Percentiles rank a stretch among this genome's conserved stretches.
Conservation (phyloP, 35 echinoderm and acorn worm genomes). For the Amphiura filiformis region DNA sequence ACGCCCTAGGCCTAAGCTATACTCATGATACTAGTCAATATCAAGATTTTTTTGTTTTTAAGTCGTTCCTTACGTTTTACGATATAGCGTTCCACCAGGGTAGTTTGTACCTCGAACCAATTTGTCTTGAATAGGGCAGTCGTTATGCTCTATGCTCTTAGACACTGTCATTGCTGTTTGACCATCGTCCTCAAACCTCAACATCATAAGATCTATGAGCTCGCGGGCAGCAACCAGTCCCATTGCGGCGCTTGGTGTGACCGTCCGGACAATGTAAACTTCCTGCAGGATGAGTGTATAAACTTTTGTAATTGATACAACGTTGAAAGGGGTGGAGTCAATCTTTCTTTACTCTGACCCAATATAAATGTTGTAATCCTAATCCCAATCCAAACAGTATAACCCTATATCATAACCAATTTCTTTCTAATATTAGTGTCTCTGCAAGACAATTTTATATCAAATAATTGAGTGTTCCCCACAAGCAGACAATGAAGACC, state of each 20-base stretch:
- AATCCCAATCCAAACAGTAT: too few species aligned
- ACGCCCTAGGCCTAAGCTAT: too few species aligned
- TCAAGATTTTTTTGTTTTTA: too few species aligned
- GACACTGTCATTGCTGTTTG: neutral
- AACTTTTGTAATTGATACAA: neutral
- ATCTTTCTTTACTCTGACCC: too few species aligned
- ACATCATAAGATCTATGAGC: neutral
- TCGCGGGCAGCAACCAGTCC: neutral
- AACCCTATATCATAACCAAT: too few species aligned
- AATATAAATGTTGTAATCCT: too few species aligned
- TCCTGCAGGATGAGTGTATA: neutral
- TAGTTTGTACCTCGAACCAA: neutral
- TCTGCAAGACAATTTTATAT: too few species aligned
- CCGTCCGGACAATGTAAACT: neutral
- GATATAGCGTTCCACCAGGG: neutral
- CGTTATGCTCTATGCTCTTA: neutral
- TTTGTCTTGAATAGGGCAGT: neutral
- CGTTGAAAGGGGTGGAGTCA: too few species aligned
- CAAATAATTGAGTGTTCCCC: too few species aligned
- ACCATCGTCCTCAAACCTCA: neutral
- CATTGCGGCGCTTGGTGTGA: neutral
- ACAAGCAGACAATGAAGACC: too few species aligned
- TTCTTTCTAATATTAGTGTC: too few species aligned
- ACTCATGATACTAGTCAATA: too few species aligned
- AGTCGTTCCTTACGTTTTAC: neutral